Evolutionary conservation across 2,797 vertebrate genomes (phyloP).

Genomic region (Arremon brunneinucha): DNA sequence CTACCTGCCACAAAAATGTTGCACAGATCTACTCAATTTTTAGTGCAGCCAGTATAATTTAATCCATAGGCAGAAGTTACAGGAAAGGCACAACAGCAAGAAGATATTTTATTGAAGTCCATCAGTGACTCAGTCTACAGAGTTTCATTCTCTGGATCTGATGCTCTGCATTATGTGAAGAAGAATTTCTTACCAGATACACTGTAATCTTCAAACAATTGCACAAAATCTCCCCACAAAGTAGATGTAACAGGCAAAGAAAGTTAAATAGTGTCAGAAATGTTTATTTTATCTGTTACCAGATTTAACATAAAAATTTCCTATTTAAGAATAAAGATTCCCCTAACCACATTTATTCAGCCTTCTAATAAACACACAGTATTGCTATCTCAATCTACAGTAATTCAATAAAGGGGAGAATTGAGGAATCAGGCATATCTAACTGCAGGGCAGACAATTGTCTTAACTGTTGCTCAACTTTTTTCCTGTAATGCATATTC

Average conservation of each 20-base stretch:
- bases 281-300: background rate
- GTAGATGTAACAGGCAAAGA: background rate
- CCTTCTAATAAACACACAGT: background rate
- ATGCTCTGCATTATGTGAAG: background rate
- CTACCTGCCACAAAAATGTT: background rate
- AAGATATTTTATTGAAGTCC: background rate
- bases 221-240: background rate
- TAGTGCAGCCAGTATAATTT: background rate
- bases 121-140: background rate
- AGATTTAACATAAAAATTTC: background rate
- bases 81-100: background rate
- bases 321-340: background rate
- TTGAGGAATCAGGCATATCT: background rate
- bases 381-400: background rate
- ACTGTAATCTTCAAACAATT: background rate
- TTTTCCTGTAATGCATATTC: conserved; percentile 29
- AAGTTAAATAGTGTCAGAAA: background rate
- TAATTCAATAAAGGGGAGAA: conserved; percentile 3
- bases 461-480: background rate
- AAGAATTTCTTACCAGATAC: background rate
- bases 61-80: background rate
- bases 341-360: background rate
- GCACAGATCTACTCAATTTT: background rate
- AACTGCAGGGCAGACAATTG: background rate
- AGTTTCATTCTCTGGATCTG: background rate